A percentile compares a stretch with the other conserved stretches of the same genome.
phyloP scores from a whole-genome alignment of 2,113 vertebrate species.

The Phalacrocorax carbo region DNA sequence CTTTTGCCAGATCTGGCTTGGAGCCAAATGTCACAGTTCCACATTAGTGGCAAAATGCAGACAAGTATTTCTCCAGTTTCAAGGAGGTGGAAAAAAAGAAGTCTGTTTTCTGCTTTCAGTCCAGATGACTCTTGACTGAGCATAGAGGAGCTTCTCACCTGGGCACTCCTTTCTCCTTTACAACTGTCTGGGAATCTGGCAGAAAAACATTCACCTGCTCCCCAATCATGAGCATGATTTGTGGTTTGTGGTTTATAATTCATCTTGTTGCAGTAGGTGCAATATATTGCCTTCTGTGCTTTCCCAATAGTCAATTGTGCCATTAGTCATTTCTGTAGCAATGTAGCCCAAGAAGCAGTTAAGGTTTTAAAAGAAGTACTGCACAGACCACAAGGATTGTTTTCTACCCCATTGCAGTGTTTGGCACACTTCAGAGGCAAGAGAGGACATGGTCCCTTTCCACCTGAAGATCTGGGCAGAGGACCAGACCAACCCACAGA shows the following conservation, averaged over 20 bases:
- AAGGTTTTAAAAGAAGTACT: not conserved
- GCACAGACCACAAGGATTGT: not conserved
- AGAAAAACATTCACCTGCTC: not conserved
- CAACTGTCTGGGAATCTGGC: not conserved
- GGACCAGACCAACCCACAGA: not conserved
- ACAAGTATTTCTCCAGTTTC: not conserved
- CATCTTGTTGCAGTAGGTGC: not conserved
- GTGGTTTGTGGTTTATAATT: not conserved
- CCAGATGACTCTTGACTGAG: not conserved
- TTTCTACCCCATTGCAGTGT: not conserved
- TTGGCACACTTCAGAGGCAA: not conserved
- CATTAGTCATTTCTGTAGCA: not conserved
- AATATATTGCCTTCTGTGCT: not conserved
- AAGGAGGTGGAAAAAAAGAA: not conserved
- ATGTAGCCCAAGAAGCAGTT: not conserved
- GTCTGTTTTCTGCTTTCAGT: not conserved
- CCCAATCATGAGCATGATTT: not conserved
- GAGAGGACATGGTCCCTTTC: not conserved
- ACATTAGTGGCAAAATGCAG: not conserved
- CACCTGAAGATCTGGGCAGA: not conserved
- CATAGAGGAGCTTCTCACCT: not conserved
- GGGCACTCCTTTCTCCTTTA: not conserved
- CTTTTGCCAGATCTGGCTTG: not conserved
- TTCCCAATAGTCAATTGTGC: not conserved
- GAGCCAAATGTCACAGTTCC: not conserved